Evolutionary conservation across 2,113 vertebrate genomes (phyloP).

Genomic region (Erpornis zantholeuca): DNA sequence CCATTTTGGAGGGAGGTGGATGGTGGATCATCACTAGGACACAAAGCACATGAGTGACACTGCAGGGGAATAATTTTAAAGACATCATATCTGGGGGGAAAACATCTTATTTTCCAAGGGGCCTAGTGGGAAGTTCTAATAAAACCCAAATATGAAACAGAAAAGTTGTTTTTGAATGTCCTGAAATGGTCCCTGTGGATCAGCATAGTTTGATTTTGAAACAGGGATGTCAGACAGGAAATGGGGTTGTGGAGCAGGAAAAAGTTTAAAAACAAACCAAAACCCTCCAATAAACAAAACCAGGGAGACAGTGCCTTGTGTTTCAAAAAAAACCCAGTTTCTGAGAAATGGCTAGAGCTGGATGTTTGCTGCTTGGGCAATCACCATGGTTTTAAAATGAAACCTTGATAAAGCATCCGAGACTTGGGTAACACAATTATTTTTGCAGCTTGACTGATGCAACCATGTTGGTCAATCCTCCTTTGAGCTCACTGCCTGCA

Average conservation of each 20-base stretch:
- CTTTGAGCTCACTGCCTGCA: not conserved
- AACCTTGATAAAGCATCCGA: not conserved
- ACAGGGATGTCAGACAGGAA: not conserved
- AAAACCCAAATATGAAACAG: not conserved
- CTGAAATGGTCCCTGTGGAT: not conserved
- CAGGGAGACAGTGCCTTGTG: not conserved
- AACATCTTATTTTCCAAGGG: not conserved
- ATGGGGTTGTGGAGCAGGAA: not conserved
- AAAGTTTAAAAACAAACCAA: not conserved
- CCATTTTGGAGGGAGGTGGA: not conserved
- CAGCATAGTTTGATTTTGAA: not conserved
- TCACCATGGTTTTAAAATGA: not conserved
- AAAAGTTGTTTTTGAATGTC: not conserved
- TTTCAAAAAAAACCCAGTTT: not conserved
- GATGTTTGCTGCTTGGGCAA: conserved; percentile 7
- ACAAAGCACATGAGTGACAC: not conserved
- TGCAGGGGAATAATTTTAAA: not conserved
- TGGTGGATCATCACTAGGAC: not conserved
- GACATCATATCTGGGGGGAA: not conserved
- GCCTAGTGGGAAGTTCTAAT: not conserved
- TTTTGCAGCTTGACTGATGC: conserved; percentile 13
- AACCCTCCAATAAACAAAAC: not conserved
- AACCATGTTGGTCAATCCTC: not conserved
- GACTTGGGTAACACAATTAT: conserved; percentile 2
- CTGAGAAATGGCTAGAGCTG: not conserved